Base-by-base conservation (phyloP, 2,113 vertebrate species). In the Gymnogyps californianus region DNA sequence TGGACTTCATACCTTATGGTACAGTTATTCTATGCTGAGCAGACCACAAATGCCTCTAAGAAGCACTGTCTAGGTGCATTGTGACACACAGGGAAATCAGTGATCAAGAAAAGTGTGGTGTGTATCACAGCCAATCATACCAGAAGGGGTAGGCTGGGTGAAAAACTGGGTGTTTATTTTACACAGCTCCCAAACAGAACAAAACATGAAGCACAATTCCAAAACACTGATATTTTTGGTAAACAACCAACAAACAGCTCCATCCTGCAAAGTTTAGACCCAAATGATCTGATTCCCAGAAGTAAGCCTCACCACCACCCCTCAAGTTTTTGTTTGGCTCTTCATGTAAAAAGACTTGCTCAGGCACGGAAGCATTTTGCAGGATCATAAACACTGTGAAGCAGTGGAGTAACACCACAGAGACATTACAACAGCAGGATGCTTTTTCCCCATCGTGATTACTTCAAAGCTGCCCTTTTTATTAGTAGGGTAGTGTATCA, bases 381-480 rank as follows among this genome's bases (percentile, higher is more conserved):
- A 95, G 75, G 57, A 90, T 79, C 64, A 9, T 76, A 80, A 94
- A 87, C 47, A 51, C 91, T 83, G 36, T 17, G 61, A 90, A 91
- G 83, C n/a, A 87, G n/a, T 8, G 28, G 13, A 90, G 75, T 87
- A 89, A 80, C 59, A 80, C 70, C 55, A 92, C 62, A 87, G 49
- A 93, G 84, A 83, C 82, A 75, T 46, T 82, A 79, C 84, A 86
- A 62, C 89, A 97, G 95, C 93, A 88, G 80, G 89, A 93, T 59
- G 83, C 75, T 87, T 90, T 74, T 65, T 34, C 74, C 51, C 79
- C 36, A 65, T 70, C 84, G 81, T 92, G 79, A 92, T 80, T 54
- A 74, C 89, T 94, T 95, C 90, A 97, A 97, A 96, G 89, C 64
- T 80, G 25, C 83, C 78, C 86, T 72, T 93, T 85, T 96, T 89